phyloP scores from a whole-genome alignment of 2,113 vertebrate species.

The Guaruba guarouba region DNA sequence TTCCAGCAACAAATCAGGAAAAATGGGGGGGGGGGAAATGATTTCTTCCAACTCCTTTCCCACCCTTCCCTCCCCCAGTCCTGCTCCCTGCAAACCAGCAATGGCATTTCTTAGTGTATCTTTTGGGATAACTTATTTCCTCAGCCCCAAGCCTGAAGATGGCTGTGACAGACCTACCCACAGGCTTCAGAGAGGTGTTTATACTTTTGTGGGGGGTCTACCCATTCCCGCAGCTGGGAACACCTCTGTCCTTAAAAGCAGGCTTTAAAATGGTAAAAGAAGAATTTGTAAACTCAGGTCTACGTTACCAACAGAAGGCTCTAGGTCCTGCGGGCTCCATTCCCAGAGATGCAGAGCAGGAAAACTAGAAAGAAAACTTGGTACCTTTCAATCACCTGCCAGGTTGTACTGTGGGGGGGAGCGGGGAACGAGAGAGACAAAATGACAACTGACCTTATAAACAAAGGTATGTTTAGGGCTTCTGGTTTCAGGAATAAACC shows the following conservation, averaged over 20 bases:
- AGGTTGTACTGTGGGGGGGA: conserved; percentile 65
- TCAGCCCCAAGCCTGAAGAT: conserved; percentile 9
- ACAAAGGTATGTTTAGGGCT: conserved; percentile 78
- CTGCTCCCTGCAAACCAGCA: neutral
- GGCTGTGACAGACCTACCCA: neutral
- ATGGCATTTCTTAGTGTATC: neutral
- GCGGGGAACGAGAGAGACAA: conserved; percentile 71
- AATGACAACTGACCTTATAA: conserved; percentile 78
- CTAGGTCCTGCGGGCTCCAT: conserved; percentile 48
- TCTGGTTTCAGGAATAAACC: conserved; percentile 81
- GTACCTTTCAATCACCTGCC: conserved; percentile 61
- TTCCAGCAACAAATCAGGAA: neutral
- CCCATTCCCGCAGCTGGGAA: neutral
- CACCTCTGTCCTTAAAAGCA: conserved; percentile 8
- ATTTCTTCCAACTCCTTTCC: neutral
- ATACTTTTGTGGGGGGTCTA: neutral
- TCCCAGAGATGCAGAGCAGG: conserved; percentile 53
- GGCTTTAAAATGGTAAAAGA: conserved; percentile 21
- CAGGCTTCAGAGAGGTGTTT: neutral
- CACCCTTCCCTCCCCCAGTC: neutral
- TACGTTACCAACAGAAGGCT: conserved; percentile 61
- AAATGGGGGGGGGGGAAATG: neutral
- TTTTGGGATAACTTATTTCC: neutral
- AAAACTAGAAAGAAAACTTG: conserved; percentile 60
- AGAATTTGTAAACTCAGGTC: conserved; percentile 35